phyloP scores from a whole-genome alignment of 2,113 vertebrate species.

The Hippocampus comes region DNA sequence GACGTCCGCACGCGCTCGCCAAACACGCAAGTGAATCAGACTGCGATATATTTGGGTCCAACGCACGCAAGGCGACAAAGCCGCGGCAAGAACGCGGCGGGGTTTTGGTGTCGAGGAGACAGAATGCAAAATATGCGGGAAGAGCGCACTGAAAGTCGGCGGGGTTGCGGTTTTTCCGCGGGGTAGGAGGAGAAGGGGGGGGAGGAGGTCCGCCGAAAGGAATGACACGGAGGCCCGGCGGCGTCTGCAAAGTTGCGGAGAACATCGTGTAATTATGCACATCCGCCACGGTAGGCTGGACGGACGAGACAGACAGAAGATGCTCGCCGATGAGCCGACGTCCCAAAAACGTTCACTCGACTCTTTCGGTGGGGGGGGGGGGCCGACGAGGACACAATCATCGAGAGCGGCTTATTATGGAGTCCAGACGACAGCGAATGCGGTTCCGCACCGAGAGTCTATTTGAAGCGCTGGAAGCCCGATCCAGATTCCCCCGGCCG shows the following conservation, averaged over 20 bases:
- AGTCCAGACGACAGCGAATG: conserved; percentile 66
- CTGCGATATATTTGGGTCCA: conserved; percentile 29
- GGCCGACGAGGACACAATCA: conserved; percentile 19
- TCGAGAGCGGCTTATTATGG: conserved; percentile 61
- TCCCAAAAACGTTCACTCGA: conserved; percentile 25
- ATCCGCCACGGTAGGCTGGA: conserved; percentile 60
- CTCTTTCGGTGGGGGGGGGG: neutral
- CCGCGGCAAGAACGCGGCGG: conserved; percentile 35
- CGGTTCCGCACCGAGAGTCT: conserved; percentile 63
- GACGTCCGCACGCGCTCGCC: neutral
- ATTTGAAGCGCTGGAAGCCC: conserved; percentile 67
- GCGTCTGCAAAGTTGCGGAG: conserved; percentile 52
- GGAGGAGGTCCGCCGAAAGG: conserved; percentile 23
- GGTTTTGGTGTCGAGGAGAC: conserved; percentile 7
- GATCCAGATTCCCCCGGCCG: conserved; percentile 52
- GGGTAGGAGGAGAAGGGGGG: neutral
- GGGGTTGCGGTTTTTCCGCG: conserved; percentile 48
- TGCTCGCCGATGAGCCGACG: conserved; percentile 33
- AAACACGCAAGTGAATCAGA: conserved; percentile 45
- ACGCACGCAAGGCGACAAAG: conserved; percentile 15
- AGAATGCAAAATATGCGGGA: conserved; percentile 16
- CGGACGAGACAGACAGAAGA: conserved; percentile 40
- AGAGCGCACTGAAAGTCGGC: conserved; percentile 60
- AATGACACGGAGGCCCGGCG: conserved; percentile 39
- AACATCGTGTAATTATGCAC: conserved; percentile 73